Conservation (phyloP, 2,888 invertebrate species). For the Aleiodes testaceus region DNA sequence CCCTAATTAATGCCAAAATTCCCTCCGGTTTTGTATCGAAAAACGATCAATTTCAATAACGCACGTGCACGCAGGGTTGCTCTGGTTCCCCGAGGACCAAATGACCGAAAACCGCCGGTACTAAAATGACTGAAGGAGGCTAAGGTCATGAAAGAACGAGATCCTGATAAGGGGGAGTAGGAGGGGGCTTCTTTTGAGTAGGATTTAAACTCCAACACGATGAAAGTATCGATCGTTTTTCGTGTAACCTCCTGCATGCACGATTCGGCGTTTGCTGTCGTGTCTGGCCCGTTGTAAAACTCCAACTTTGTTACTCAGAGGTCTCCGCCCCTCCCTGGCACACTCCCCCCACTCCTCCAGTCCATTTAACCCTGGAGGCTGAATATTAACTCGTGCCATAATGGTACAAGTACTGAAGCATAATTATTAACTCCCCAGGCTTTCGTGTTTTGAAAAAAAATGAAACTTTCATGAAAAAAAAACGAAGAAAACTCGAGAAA, state of each 20-base stretch:
- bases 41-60: constrained; percentile 38
- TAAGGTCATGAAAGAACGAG: constrained; percentile 40
- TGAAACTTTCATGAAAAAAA: background rate
- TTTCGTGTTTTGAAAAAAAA: background rate
- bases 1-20: too few species aligned
- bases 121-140: constrained; percentile 40
- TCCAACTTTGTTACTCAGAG: constrained; percentile 20
- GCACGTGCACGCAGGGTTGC: constrained; percentile 12
- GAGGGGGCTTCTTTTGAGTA: constrained; percentile 18
- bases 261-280: constrained; percentile 26
- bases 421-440: background rate
- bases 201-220: constrained; percentile 39
- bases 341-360: background rate
- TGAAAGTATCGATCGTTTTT: constrained; percentile 46
- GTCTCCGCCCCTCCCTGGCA: constrained; percentile 5
- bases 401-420: constrained; percentile 22
- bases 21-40: constrained; percentile 30
- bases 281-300: constrained; percentile 27
- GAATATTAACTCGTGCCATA: constrained; percentile 30
- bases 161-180: background rate
- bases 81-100: constrained; percentile 40
- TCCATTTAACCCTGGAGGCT: constrained; percentile 20
- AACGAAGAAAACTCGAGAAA: background rate
- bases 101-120: constrained; percentile 40
- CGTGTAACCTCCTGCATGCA: constrained; percentile 10